Base-by-base conservation (phyloP, 1,140 invertebrate genomes). In the Chrysopa pallens region DNA sequence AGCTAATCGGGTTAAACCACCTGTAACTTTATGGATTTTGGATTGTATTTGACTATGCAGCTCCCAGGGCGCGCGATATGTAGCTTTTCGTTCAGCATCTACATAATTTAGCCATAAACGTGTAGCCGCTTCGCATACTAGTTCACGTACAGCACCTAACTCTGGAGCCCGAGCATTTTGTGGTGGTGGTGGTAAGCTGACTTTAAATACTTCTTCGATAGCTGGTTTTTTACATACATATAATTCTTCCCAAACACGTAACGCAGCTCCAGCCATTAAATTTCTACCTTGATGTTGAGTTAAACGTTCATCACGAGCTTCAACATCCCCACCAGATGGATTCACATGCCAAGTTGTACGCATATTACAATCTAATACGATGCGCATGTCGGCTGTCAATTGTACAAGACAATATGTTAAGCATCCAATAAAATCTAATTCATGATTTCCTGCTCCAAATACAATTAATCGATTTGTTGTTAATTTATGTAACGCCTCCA, bases 171-270 rank as follows among this genome's bases (percentile, higher is more conserved):
- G 80, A 17, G 81, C 77, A 48, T 79, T 80, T 29, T 68, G 68
- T 11, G 69, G 59, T 11, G 84, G 76, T 33, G 68, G 52, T 6
- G 73, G 70, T 6, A 94, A 65, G 23, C 79, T 81, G 8, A 88
- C 77, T 66, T 94, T 93, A 55, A 95, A 95, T 36, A 92, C 81
- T 56, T 91, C 85, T 55, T 91, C 84, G 42, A 90, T 87, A 3
- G 93, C 87, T 0, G 89, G 88, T 64, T 97, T 96, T 57, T 97
- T 98, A 52, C 81, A 89, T 2, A 90, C 80, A 57, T 95, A 98
- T 6, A 98, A 62, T 61, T 97, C 92, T 53, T 95, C 90, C 94
- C 94, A 98, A 1, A 98, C 90, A 48, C 90, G 73, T 31, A 78
- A 79, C 1, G 93, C 91, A 11, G 91, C 91, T 9, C 81, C 79